These are phyloP conservation scores for Dorcus hopei DNA, from an alignment of 2,888 invertebrate species.

Conservation along the genomic window DNA sequence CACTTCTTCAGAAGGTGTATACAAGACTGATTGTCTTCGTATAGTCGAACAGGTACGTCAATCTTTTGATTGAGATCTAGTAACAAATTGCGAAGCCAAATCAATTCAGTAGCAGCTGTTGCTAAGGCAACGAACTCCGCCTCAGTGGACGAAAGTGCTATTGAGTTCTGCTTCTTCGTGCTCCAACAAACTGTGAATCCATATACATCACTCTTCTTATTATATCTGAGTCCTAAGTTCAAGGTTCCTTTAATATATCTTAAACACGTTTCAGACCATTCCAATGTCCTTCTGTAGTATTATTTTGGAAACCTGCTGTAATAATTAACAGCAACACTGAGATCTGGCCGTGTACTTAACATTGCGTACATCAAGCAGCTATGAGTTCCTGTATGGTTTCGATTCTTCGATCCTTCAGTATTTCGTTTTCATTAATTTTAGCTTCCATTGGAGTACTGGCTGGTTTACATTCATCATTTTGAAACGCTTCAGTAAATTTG, in stretches of 20 bases:
- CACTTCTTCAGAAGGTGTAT: neutral
- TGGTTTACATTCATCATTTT: too few relatives aligned
- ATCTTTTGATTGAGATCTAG: constrained; percentile 12
- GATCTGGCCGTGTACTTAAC: constrained; percentile 11
- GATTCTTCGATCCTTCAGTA: too few relatives aligned
- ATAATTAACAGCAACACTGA: constrained; percentile 11
- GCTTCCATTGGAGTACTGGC: too few relatives aligned
- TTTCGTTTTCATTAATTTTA: too few relatives aligned
- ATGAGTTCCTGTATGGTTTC: neutral
- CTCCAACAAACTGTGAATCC: constrained; percentile 22
- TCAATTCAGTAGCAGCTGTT: too few relatives aligned
- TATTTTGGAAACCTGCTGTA: constrained; percentile 11
- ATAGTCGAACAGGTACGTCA: neutral
- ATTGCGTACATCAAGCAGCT: constrained; percentile 12
- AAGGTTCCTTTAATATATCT: too few relatives aligned
- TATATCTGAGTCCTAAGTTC: too few relatives aligned
- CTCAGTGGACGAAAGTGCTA: constrained; percentile 33
- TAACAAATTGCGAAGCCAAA: too few relatives aligned
- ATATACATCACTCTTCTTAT: too few relatives aligned
- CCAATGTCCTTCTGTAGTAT: constrained; percentile 21
- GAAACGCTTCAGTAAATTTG: too few relatives aligned
- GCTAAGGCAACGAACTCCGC: too few relatives aligned
- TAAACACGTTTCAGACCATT: constrained; percentile 26
- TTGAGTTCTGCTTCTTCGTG: constrained; percentile 31
- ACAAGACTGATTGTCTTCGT: constrained; percentile 2